phyloP scores from a whole-genome alignment of 2,888 invertebrate species.

The Drosophila phalerata region DNA sequence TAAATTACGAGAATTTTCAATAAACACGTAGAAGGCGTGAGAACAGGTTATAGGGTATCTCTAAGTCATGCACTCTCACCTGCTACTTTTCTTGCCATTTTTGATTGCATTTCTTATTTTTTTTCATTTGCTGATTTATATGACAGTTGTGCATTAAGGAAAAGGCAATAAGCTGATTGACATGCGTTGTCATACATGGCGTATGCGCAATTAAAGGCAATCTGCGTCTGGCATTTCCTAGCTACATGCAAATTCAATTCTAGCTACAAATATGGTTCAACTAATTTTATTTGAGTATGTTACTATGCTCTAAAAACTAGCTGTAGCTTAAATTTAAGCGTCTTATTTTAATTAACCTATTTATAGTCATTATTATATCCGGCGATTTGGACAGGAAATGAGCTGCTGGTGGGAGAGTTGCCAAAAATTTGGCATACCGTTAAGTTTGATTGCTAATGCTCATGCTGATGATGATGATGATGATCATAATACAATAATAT shows the following conservation, averaged over 20 bases:
- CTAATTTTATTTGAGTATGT: not conserved
- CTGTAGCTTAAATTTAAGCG: constrained; percentile 26
- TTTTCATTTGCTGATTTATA: constrained; percentile 13
- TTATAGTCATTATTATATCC: constrained; percentile 71
- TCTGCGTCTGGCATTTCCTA: constrained; percentile 64
- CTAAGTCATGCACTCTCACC: not conserved
- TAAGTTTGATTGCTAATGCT: constrained; percentile 49
- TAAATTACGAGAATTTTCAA: not conserved
- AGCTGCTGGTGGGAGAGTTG: constrained; percentile 41
- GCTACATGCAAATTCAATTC: constrained; percentile 53
- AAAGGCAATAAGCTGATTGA: constrained; percentile 65
- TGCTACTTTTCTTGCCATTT: constrained; percentile 32
- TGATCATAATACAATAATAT: constrained; percentile 39
- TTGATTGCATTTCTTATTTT: constrained; percentile 21
- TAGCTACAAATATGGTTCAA: constrained; percentile 18
- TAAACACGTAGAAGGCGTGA: not conserved
- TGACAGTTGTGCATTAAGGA: constrained; percentile 57
- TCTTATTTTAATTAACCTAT: constrained; percentile 74
- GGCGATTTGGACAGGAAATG: constrained; percentile 69
- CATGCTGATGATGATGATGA: constrained; percentile 42
- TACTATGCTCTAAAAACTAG: constrained; percentile 11
- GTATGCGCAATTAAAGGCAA: constrained; percentile 76
- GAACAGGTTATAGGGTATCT: not conserved
- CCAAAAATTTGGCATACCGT: constrained; percentile 51
- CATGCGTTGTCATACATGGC: constrained; percentile 67